Percentiles rank a stretch among this genome's conserved stretches.
phyloP scores from a whole-genome alignment of 2,888 invertebrate species.

The Epinotia bilunana region DNA sequence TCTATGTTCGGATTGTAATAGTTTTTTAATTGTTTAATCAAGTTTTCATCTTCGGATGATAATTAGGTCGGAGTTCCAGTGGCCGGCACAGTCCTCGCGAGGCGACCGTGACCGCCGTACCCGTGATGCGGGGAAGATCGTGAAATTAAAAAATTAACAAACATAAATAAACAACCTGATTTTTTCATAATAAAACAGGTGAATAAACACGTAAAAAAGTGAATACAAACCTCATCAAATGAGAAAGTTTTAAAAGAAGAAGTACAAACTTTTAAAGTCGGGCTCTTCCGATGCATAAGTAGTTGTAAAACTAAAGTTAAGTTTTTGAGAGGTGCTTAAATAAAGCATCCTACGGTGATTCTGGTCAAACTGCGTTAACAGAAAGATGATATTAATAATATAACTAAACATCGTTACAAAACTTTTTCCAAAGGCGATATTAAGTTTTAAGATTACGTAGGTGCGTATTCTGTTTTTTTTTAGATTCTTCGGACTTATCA shows the following conservation, averaged over 20 bases:
- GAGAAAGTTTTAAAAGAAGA: not conserved
- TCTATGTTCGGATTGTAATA: constrained; percentile 19
- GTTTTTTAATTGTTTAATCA: constrained; percentile 35
- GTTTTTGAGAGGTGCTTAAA: not conserved
- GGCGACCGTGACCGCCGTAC: constrained; percentile 28
- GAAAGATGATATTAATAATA: not conserved
- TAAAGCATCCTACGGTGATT: not conserved
- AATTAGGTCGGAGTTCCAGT: constrained; percentile 31
- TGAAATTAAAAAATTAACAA: constrained; percentile 2
- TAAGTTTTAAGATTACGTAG: no score
- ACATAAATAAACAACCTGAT: not conserved
- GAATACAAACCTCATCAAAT: not conserved
- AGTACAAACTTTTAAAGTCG: not conserved
- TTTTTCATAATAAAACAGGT: not conserved
- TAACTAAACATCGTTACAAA: no score
- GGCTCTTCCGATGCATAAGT: not conserved
- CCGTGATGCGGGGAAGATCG: constrained; percentile 22
- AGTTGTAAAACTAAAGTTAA: not conserved
- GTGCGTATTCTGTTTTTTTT: no score
- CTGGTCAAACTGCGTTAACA: constrained; percentile 3
- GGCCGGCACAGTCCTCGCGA: constrained; percentile 39
- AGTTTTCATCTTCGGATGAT: constrained; percentile 29
- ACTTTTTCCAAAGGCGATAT: no score
- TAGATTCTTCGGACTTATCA: no score
- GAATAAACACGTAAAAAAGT: not conserved